These are phyloP conservation scores for Cataglyphis rosenhaueri DNA, from an alignment of 2,888 invertebrate genomes.

Conservation along the genomic window DNA sequence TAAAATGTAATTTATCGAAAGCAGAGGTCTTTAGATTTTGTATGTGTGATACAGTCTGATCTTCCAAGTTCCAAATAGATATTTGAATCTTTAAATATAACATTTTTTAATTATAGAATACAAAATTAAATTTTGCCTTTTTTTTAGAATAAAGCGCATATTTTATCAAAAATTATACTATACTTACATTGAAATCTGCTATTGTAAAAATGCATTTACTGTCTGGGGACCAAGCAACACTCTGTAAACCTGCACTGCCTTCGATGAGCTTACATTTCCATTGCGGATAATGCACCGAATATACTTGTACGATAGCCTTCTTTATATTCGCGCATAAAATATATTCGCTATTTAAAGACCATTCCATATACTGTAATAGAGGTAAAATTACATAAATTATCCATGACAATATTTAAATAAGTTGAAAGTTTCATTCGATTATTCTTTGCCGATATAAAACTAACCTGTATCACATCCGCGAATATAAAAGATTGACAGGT, in stretches of 20 bases:
- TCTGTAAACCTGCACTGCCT: constrained; percentile 86
- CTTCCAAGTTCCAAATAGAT: constrained; percentile 80
- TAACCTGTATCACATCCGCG: constrained; percentile 82
- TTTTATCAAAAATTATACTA: not conserved
- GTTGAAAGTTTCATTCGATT: not conserved
- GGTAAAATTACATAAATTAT: not conserved
- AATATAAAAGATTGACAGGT: constrained; percentile 76
- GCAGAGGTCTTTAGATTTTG: constrained; percentile 80
- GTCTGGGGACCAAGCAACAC: constrained; percentile 86
- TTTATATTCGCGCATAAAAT: constrained; percentile 81
- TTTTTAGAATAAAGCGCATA: not conserved
- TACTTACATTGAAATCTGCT: constrained; percentile 86
- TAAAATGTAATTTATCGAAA: constrained; percentile 75
- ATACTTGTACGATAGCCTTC: constrained; percentile 84
- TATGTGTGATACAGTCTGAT: constrained; percentile 76
- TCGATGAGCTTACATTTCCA: constrained; percentile 87
- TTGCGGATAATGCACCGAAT: constrained; percentile 86
- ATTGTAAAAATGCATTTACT: constrained; percentile 86
- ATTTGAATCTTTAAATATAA: constrained; percentile 78
- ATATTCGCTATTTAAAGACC: constrained; percentile 83
- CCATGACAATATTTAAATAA: constrained; percentile 2
- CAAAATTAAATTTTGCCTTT: not conserved
- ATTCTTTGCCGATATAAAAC: constrained; percentile 44
- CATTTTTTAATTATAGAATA: constrained; percentile 11
- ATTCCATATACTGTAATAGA: constrained; percentile 79